These are phyloP conservation scores for Oxycera nigricornis DNA, from an alignment of 2,888 invertebrate species.

Conservation along the genomic window DNA sequence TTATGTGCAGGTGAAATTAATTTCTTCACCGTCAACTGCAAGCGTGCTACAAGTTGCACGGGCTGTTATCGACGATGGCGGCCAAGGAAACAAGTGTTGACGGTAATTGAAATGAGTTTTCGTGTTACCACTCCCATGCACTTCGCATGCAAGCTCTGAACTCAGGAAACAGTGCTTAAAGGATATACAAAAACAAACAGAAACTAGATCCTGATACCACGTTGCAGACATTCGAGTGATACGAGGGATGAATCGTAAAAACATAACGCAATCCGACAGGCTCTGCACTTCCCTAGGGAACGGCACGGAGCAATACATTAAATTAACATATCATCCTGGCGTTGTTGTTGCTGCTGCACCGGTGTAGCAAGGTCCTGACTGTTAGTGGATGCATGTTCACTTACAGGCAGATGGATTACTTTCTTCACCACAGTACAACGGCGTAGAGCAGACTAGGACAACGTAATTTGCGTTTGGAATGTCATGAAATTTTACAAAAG, in stretches of 20 bases:
- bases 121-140: neutral
- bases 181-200: neutral
- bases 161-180: neutral
- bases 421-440: too few species aligned
- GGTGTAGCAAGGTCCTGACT: too few species aligned
- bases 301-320: too few species aligned
- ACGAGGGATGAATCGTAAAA: neutral
- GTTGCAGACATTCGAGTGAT: neutral
- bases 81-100: constrained; percentile 13
- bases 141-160: neutral
- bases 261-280: neutral
- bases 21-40: neutral
- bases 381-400: too few species aligned
- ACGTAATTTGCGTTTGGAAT: too few species aligned
- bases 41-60: constrained; percentile 4
- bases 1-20: neutral
- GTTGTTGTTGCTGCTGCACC: too few species aligned
- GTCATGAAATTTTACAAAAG: too few species aligned
- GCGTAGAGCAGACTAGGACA: too few species aligned
- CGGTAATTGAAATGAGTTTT: constrained; percentile 26
- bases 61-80: constrained; percentile 1
- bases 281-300: too few species aligned
- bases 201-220: neutral
- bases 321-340: too few species aligned
- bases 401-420: too few species aligned